Conservation (phyloP, 2,797 vertebrate genomes). For the Rhynchotus rufescens region DNA sequence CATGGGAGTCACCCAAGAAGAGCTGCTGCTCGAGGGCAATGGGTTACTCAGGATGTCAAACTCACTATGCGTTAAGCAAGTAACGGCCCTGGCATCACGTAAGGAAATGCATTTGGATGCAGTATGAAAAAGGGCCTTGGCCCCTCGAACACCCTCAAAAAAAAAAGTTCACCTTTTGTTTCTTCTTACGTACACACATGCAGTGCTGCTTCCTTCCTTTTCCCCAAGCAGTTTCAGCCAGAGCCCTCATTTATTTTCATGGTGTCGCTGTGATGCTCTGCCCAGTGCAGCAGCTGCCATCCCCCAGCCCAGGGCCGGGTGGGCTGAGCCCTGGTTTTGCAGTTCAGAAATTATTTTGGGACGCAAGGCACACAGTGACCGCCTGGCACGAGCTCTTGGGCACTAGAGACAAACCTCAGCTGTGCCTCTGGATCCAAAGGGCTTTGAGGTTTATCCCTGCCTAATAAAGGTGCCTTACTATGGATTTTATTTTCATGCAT, state of each 20-base stretch:
- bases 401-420: slow-evolving; percentile 1
- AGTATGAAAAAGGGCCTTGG: neutral
- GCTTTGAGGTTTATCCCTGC: slow-evolving; percentile 1
- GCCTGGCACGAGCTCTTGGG: slow-evolving; percentile 17
- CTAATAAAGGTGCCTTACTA: neutral
- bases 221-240: slow-evolving; percentile 4
- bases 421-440: neutral
- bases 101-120: neutral
- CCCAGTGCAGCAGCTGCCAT: slow-evolving; percentile 22
- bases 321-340: slow-evolving; percentile 41
- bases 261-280: neutral
- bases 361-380: slow-evolving; percentile 4
- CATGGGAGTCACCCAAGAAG: neutral
- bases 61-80: neutral
- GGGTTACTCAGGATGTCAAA: slow-evolving; percentile 41
- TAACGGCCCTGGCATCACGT: neutral
- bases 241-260: neutral
- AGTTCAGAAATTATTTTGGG: slow-evolving; percentile 47
- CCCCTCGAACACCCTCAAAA: neutral
- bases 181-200: neutral
- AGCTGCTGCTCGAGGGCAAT: neutral
- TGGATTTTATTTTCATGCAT: neutral
- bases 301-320: slow-evolving; percentile 23
- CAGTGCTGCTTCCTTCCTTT: neutral
- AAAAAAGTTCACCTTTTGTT: neutral